Base-by-base conservation (phyloP, 2,797 vertebrate genomes). In the Takifugu ocellatus region DNA sequence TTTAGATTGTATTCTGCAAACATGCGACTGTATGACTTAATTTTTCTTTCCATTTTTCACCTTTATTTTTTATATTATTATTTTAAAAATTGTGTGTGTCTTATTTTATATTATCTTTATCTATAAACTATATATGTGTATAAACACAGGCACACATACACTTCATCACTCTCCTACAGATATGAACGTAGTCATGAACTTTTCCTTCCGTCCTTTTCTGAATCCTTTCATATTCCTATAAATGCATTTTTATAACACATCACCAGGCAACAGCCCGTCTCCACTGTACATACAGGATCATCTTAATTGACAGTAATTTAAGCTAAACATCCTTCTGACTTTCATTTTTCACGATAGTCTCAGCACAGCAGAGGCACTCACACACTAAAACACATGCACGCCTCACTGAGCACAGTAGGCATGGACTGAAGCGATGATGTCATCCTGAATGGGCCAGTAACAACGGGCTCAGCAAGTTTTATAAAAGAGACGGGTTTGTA, bases 371-470 rank as follows among this genome's bases (percentile, higher is more conserved):
- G 75, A 81, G 80, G 78, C 80, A 79, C 84, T 83, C 79, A 77
- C 82, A 82, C 85, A 81, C 74, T 75, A 63, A 79, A 84, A 83
- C 76, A 79, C 69, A 83, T 74, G 82, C 80, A 79, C 60, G 76
- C 80, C 87, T 87, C 85, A 85, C 76, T 82, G 79, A 88, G 83
- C 82, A 68, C 77, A 75, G 76, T 86, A 88, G 87, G 88, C 88
- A 83, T 58, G 3, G 64, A 64, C 61, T 62, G 62, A 87, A 69
- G 54, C 72, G 58, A 81, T 90, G 88, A 90, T 87, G 86, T 90
- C 88, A 89, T 89, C 67, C 63, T 72, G 66, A 79, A 84, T 61
- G 68, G 81, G 76, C 79, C 80, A 67, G 78, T 72, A 84, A 80
- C 78, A 79, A 44, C 61, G 70, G 73, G 76, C 87, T 87, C 86